Base-by-base conservation (phyloP, 2,888 invertebrate genomes). In the Ceriagrion tenellum region DNA sequence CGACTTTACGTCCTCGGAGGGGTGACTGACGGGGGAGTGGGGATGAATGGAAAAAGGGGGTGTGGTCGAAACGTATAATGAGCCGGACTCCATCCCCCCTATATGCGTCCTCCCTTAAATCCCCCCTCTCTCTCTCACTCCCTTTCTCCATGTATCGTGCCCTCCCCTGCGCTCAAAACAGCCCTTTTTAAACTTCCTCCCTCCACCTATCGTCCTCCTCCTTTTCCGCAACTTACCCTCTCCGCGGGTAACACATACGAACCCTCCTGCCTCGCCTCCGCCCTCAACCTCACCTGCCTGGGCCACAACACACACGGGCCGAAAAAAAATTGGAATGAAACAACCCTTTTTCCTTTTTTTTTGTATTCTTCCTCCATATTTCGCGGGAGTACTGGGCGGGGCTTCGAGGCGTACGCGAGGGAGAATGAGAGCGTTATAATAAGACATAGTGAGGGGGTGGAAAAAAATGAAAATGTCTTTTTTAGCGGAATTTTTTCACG, bases 51-150 rank as follows among this genome's bases (percentile, higher is more conserved):
- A 63, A 35, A 30, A 63, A 93, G 69, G 93, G 69, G 93, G 93
- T 93, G 93, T 93, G 69, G 69, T 74, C 69, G 63, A 18, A n/a
- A 55, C 93, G n/a, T 26, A 74, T 93, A 93, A 93, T 93, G 93
- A 93, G 93, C 93, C 93, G 26, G 35, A 81, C 81, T 26, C 69
- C 90, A 0, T 18, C 55, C 59, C 35, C 35, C 90, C 90, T 4
- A 0, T 26, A 23, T 47, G 4, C 23, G 23, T 35, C 88, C 40
- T 88, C 88, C 88, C 40, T n/a, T 13, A 69, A n/a, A 23, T 23
- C 40, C 91, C 59, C 63, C 40, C n/a, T 59, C 13, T 56, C 40
- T n/a, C n/a, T 40, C n/a, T 91, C 30, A 26, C 40, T 88, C 8
- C 47, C 47, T 91, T 59, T 59, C 90, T 47, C 47, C 47, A 47